phyloP scores from a whole-genome alignment of 2,797 vertebrate species.

The Luscinia luscinia region DNA sequence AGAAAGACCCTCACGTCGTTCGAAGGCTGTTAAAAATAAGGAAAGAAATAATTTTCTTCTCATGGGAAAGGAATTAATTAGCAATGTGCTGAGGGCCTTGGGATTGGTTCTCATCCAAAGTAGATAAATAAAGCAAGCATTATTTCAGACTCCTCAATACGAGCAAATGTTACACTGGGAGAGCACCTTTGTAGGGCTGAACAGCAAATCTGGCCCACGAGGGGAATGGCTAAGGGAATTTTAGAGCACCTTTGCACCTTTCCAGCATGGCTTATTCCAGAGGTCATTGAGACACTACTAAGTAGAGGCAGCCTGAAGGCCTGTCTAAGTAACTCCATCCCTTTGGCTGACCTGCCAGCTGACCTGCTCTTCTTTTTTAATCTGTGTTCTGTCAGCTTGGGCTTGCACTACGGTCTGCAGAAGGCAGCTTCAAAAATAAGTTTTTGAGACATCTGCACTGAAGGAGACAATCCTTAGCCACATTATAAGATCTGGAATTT shows the following conservation, averaged over 20 bases:
- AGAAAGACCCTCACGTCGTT: conserved; percentile 35
- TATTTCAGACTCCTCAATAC: background rate
- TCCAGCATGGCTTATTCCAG: background rate
- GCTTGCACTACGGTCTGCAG: background rate
- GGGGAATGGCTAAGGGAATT: background rate
- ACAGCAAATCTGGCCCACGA: background rate
- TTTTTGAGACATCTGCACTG: background rate
- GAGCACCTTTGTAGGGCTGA: background rate
- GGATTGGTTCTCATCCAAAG: conserved; percentile 29
- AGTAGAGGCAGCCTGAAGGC: background rate
- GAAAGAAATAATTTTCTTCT: conserved; percentile 48
- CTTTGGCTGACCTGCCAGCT: background rate
- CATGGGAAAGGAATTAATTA: conserved; percentile 55
- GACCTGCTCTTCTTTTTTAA: background rate
- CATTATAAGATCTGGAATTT: background rate
- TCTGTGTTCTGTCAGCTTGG: background rate
- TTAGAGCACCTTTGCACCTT: background rate
- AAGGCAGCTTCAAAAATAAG: background rate
- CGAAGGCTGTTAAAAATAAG: conserved; percentile 53
- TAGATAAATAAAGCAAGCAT: conserved; percentile 43
- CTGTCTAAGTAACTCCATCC: background rate
- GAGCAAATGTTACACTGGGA: background rate
- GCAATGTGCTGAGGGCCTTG: conserved; percentile 3
- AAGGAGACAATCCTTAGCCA: background rate
- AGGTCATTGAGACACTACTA: background rate